Evolutionary conservation across 2,888 invertebrate genomes (phyloP).

Genomic region (Cheilosia grossa): DNA sequence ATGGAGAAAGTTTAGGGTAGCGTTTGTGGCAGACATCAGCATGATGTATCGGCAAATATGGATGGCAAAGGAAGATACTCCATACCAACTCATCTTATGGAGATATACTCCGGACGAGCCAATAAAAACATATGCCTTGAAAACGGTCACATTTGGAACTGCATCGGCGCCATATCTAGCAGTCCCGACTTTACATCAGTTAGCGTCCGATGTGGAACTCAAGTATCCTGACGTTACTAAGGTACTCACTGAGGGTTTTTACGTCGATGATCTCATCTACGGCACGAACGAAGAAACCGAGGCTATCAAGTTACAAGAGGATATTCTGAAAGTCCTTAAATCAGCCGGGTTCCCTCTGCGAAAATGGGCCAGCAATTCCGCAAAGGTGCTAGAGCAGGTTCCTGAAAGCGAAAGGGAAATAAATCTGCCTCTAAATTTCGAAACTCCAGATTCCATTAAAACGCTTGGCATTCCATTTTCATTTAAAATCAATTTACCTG

Average conservation of each 20-base stretch:
- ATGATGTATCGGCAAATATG: constrained; percentile 52
- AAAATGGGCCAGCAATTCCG: constrained; percentile 49
- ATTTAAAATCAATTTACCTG: too few relatives aligned
- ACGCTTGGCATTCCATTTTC: background rate
- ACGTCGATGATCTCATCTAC: constrained; percentile 66
- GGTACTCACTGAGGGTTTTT: constrained; percentile 58
- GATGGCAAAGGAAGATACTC: constrained; percentile 23
- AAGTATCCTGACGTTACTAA: constrained; percentile 64
- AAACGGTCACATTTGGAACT: constrained; percentile 71
- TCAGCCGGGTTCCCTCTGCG: constrained; percentile 39
- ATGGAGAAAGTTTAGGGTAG: background rate
- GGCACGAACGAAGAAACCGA: constrained; percentile 28
- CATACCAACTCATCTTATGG: constrained; percentile 54
- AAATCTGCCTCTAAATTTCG: constrained; percentile 15
- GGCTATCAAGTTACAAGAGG: constrained; percentile 6
- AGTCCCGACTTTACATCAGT: constrained; percentile 57
- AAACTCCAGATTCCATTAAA: constrained; percentile 32
- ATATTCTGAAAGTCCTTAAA: background rate
- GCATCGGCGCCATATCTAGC: constrained; percentile 68
- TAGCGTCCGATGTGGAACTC: constrained; percentile 69
- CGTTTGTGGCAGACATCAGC: constrained; percentile 14
- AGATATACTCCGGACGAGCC: constrained; percentile 26
- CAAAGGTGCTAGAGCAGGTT: constrained; percentile 11
- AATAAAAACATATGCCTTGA: constrained; percentile 58
- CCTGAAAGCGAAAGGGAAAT: constrained; percentile 36